Percentiles rank a stretch among this genome's conserved stretches.
These are phyloP conservation scores for Dissostichus mawsoni DNA, from an alignment of 2,113 vertebrate species.

Conservation along the genomic window DNA sequence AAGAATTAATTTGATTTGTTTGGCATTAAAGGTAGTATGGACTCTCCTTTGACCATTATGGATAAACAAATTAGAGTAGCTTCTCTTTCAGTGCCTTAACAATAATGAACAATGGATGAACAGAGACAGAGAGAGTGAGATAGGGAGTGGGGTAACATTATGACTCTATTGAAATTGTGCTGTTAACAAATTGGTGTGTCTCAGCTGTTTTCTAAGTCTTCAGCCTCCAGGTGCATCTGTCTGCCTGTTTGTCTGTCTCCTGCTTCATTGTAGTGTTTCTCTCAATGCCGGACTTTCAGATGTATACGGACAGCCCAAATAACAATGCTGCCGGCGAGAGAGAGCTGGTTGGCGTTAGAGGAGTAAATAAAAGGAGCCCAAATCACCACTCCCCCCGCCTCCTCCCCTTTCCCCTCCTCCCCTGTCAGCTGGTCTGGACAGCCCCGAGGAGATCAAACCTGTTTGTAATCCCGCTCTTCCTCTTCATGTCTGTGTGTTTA, in stretches of 20 bases:
- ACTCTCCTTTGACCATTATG: constrained; percentile 40
- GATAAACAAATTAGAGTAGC: constrained; percentile 41
- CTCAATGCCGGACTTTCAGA: constrained; percentile 66
- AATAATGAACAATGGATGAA: constrained; percentile 55
- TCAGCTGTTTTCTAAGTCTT: constrained; percentile 74
- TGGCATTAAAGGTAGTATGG: constrained; percentile 48
- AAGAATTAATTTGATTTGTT: constrained; percentile 69
- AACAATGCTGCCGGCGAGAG: constrained; percentile 76
- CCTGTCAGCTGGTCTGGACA: constrained; percentile 75
- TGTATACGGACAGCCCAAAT: constrained; percentile 72
- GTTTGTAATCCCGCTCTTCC: constrained; percentile 71
- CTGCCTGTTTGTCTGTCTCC: constrained; percentile 62
- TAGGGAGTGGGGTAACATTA: constrained; percentile 11
- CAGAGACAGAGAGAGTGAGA: constrained; percentile 23
- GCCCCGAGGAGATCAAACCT: constrained; percentile 78
- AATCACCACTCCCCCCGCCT: constrained; percentile 39
- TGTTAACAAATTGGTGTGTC: constrained; percentile 74
- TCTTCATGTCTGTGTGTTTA: constrained; percentile 79
- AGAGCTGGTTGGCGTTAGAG: constrained; percentile 61
- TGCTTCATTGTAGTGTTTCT: constrained; percentile 60
- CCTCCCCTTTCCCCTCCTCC: constrained; percentile 54
- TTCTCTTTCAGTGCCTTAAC: constrained; percentile 30
- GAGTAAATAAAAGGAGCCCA: constrained; percentile 65
- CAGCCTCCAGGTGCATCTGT: constrained; percentile 75
- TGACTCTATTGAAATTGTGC: constrained; percentile 61